phyloP scores from a whole-genome alignment of 2,797 vertebrate species.

The Karalla daura region DNA sequence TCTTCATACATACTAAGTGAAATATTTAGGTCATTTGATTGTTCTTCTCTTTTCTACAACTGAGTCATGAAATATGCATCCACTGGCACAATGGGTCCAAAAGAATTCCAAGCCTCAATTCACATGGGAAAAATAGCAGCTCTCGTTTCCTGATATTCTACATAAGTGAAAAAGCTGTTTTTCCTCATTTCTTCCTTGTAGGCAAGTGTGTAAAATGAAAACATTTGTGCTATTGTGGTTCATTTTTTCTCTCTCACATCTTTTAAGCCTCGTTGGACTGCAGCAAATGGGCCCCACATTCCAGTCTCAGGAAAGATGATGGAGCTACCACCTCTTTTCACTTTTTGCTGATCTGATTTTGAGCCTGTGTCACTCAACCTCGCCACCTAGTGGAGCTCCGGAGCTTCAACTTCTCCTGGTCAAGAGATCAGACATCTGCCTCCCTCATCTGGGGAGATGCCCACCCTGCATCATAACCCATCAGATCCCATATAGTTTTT shows the following conservation, averaged over 20 bases:
- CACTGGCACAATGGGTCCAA: conserved; percentile 34
- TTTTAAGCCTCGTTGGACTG: conserved; percentile 61
- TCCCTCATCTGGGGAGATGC: conserved; percentile 79
- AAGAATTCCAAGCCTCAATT: conserved; percentile 31
- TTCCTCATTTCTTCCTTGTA: background rate
- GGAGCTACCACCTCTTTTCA: conserved; percentile 76
- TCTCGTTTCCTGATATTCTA: conserved; percentile 16
- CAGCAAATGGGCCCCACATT: conserved; percentile 65
- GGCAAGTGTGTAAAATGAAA: conserved; percentile 10
- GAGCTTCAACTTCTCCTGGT: conserved; percentile 60
- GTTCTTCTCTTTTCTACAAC: conserved; percentile 30
- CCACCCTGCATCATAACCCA: conserved; percentile 68
- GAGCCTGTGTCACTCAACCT: conserved; percentile 60
- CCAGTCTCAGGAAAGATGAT: conserved; percentile 72
- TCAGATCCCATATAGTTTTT: conserved; percentile 4
- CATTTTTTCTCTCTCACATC: conserved; percentile 20
- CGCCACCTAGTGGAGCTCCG: conserved; percentile 72
- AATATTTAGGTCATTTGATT: conserved; percentile 63
- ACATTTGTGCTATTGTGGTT: conserved; percentile 13
- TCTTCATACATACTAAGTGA: conserved; percentile 40
- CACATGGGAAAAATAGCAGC: conserved; percentile 3
- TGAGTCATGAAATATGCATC: conserved; percentile 69
- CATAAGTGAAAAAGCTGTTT: background rate
- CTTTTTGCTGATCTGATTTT: conserved; percentile 74
- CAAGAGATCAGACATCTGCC: conserved; percentile 77